Conservation (phyloP, 2,888 invertebrate species). For the Dasysyrphus albostriatus region DNA sequence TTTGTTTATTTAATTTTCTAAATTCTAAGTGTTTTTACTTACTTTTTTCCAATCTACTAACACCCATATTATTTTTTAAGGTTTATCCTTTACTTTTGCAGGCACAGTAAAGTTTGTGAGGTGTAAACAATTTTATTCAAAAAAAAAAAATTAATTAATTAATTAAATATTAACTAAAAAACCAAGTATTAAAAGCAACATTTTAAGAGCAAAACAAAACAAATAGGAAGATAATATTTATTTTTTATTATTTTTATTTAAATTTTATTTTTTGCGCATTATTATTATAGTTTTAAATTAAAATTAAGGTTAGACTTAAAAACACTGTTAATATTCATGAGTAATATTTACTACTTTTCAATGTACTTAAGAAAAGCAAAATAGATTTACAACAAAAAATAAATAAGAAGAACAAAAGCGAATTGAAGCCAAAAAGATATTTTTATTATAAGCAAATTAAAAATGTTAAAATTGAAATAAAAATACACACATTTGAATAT, state of each 20-base stretch:
- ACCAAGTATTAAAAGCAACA: conserved; percentile 37
- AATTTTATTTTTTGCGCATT: conserved; percentile 65
- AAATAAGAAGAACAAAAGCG: conserved; percentile 66
- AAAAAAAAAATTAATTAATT: too few species aligned
- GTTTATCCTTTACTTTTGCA: conserved; percentile 84
- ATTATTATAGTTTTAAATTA: conserved; percentile 57
- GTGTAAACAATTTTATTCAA: conserved; percentile 78
- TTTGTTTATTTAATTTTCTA: conserved; percentile 66
- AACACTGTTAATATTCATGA: conserved; percentile 64
- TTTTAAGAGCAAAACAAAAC: conserved; percentile 20
- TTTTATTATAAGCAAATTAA: conserved; percentile 77
- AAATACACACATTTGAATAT: conserved; percentile 41
- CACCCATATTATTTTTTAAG: conserved; percentile 84
- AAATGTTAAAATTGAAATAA: conserved; percentile 50
- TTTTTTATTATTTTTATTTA: conserved; percentile 70
- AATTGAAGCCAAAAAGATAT: conserved; percentile 67
- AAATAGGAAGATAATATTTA: conserved; percentile 63
- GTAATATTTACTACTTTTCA: conserved; percentile 61
- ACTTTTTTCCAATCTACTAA: conserved; percentile 84
- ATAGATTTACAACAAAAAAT: conserved; percentile 54
- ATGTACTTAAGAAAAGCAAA: conserved; percentile 60
- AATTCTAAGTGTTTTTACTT: conserved; percentile 80
- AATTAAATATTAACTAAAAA: conserved; percentile 38
- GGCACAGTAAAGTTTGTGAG: conserved; percentile 83
- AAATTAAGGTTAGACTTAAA: conserved; percentile 60